Percentiles rank a stretch among this genome's conserved stretches.
phyloP scores from a whole-genome alignment of 2,888 invertebrate species.

The Cynaeus angustus region DNA sequence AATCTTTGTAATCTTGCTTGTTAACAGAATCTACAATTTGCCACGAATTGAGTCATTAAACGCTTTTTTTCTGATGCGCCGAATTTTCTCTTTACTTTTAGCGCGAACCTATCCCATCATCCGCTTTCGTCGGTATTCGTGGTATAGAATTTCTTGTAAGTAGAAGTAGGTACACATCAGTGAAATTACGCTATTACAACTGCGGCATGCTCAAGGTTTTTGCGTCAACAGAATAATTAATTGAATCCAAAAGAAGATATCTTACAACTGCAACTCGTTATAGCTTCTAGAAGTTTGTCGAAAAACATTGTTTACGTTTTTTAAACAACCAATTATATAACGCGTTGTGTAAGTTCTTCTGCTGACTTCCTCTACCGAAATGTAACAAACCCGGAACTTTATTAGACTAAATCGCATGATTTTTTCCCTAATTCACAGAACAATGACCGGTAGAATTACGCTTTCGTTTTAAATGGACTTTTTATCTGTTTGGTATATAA shows the following conservation, averaged over 20 bases:
- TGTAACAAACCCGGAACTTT: conserved; percentile 16
- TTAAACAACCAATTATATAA: background rate
- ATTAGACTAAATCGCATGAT: conserved; percentile 1
- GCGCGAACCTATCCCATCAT: too few species aligned
- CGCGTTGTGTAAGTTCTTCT: conserved; percentile 13
- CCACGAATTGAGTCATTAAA: too few species aligned
- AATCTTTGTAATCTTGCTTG: too few species aligned
- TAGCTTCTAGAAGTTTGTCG: conserved; percentile 18
- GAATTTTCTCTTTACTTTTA: too few species aligned
- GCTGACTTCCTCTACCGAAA: background rate
- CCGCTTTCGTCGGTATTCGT: background rate
- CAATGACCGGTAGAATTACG: too few species aligned
- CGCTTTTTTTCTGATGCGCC: too few species aligned
- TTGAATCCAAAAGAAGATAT: conserved; percentile 47
- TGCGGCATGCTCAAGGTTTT: conserved; percentile 46
- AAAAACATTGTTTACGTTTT: background rate
- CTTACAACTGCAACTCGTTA: conserved; percentile 44
- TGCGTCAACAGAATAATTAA: conserved; percentile 51
- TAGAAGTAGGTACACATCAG: conserved; percentile 32
- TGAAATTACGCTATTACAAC: conserved; percentile 45
- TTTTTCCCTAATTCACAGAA: background rate
- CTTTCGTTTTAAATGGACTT: too few species aligned
- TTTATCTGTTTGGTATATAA: too few species aligned
- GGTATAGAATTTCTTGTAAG: conserved; percentile 41
- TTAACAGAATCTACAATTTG: too few species aligned